Evolutionary conservation across 2,797 vertebrate species (phyloP).

Genomic region (Peromyscus aztecus): DNA sequence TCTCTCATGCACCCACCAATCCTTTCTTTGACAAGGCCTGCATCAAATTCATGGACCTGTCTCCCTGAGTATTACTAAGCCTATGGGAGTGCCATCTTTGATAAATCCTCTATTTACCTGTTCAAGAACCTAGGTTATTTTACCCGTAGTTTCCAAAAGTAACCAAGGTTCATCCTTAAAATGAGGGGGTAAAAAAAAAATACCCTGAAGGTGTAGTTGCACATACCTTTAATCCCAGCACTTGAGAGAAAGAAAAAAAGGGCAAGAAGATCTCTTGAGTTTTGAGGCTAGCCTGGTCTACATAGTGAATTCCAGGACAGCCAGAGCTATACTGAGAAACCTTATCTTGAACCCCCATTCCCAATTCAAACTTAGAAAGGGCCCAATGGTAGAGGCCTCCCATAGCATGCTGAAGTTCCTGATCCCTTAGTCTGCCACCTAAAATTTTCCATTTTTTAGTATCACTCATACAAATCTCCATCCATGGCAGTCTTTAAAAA

Average conservation of each 20-base stretch:
- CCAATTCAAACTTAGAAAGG: too few species aligned
- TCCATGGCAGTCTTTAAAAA: too few species aligned
- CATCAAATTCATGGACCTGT: not conserved
- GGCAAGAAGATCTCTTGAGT: not conserved
- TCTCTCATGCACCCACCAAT: not conserved
- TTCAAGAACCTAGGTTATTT: not conserved
- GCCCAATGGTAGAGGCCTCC: too few species aligned
- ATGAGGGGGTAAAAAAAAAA: too few species aligned
- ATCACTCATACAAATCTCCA: not conserved
- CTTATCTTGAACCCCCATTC: too few species aligned
- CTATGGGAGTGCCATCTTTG: not conserved
- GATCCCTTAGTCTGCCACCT: not conserved
- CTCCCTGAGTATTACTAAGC: not conserved
- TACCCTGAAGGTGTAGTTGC: not conserved
- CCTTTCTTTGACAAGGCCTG: not conserved
- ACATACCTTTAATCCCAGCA: not conserved
- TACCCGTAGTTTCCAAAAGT: not conserved
- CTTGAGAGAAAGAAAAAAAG: not conserved
- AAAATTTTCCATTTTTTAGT: not conserved
- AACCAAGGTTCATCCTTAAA: not conserved
- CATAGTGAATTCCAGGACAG: not conserved
- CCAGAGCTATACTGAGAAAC: not conserved
- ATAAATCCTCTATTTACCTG: not conserved
- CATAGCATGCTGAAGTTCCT: not conserved
- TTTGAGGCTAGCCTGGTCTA: not conserved